phyloP scores from a whole-genome alignment of 2,888 invertebrate genomes.

The Eledone cirrhosa region DNA sequence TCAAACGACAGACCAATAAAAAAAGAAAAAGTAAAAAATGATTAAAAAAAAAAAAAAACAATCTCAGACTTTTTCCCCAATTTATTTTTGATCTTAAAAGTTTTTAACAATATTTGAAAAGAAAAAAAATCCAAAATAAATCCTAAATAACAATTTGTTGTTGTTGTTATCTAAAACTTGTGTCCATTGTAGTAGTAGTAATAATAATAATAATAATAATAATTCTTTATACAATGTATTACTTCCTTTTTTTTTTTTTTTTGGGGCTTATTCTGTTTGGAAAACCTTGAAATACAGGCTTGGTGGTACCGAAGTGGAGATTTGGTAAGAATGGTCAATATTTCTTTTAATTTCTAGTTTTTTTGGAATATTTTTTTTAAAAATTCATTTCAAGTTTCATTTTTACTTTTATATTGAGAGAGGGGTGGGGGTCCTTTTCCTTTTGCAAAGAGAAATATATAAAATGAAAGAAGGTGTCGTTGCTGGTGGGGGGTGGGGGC shows the following conservation, averaged over 20 bases:
- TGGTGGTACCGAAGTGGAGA: conserved; percentile 59
- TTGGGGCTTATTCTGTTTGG: neutral
- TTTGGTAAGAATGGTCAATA: conserved; percentile 42
- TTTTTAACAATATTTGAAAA: neutral
- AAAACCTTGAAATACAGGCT: conserved; percentile 38
- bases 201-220: no score
- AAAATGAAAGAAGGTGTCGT: no score
- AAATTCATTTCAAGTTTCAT: neutral
- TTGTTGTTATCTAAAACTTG: neutral
- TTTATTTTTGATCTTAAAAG: neutral
- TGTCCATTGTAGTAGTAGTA: no score
- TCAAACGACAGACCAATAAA: no score
- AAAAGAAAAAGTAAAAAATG: no score
- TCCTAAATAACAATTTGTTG: no score
- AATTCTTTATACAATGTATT: no score
- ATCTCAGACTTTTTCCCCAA: no score
- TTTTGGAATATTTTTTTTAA: neutral
- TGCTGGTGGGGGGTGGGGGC: no score
- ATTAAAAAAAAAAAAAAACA: no score
- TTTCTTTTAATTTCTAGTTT: neutral
- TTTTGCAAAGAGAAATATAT: neutral
- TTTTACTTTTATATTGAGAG: conserved; percentile 7
- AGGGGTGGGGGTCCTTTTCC: no score
- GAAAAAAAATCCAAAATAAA: no score
- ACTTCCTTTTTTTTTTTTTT: neutral